Percentiles rank a stretch among this genome's conserved stretches.
Evolutionary conservation across 2,888 invertebrate genomes (phyloP).

Genomic region (Heliconius sara): DNA sequence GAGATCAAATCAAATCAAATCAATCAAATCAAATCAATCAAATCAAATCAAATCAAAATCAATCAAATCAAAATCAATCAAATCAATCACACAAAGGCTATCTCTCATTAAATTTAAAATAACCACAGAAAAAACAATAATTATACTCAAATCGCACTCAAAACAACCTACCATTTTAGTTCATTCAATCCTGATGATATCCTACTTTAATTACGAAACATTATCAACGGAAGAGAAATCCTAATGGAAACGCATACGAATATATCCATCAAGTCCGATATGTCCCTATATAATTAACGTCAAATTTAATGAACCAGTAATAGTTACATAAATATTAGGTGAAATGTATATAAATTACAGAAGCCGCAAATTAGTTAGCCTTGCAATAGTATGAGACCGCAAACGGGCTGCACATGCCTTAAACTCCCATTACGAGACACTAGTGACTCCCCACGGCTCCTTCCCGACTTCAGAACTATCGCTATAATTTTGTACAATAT

Average conservation of each 20-base stretch:
- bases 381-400: slow-evolving; percentile 47
- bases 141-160: no score
- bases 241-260: not conserved
- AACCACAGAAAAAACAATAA: no score
- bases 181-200: no score
- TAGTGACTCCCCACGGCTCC: slow-evolving; percentile 25
- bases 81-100: no score
- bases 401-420: slow-evolving; percentile 46
- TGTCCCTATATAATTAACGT: slow-evolving; percentile 24
- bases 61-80: no score
- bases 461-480: slow-evolving; percentile 34
- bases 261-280: slow-evolving; percentile 1
- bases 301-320: slow-evolving; percentile 42
- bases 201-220: not conserved
- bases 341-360: slow-evolving; percentile 46
- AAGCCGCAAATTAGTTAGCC: slow-evolving; percentile 50
- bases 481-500: slow-evolving; percentile 22
- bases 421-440: slow-evolving; percentile 43
- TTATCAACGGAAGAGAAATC: not conserved
- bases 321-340: slow-evolving; percentile 46
- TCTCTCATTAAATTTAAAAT: no score
- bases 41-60: no score
- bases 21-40: no score
- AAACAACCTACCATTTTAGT: no score
- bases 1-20: no score